Base-by-base conservation (phyloP, 2,888 invertebrate species). In the Apocheima hispidaria region DNA sequence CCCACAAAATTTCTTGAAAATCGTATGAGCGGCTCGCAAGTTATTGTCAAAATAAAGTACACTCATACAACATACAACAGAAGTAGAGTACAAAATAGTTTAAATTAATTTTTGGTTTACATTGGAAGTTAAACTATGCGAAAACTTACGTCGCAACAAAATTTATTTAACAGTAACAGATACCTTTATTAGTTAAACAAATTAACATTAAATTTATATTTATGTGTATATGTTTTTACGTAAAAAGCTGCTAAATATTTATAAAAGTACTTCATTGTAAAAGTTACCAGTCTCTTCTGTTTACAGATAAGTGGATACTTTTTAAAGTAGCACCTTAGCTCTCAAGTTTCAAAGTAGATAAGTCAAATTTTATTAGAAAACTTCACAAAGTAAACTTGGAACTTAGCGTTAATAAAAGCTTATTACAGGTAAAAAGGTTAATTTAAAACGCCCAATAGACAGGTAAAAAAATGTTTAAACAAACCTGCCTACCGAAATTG, bases 401-500 rank as follows among this genome's bases (percentile, higher is more conserved):
- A 61, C 61, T 65, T 46, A 48, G 49, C 52, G 33, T 50, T 50
- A 57, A 64, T 60, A 54, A 64, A 57, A 60, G 53, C 64, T 64
- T 60, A 64, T 64, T 57, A 60, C 38, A 43, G 20, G 40, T 52
- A 58, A 56, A 55, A 60, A 63, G 60, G 56, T 43, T 56, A 51
- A 56, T 62, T 63, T 59, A 58, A 57, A 60, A 59, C 59, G 65
- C 64, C 49, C 52, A 61, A 66, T 61, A 57, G 62, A 62, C 64
- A 53, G 38, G 35, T 60, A 64, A 56, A 60, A 44, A 60, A 46
- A 60, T 56, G 65, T 63, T 57, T 33, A 65, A 73, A 71, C 72
- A 71, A 75, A 72, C 62, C 72, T 66, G 69, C 61, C 33, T 59
- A 63, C 66, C 73, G 67, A 75, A 78, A 81, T 79, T 76, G 74